phyloP scores from a whole-genome alignment of 2,113 vertebrate species.

The Isurus oxyrinchus region DNA sequence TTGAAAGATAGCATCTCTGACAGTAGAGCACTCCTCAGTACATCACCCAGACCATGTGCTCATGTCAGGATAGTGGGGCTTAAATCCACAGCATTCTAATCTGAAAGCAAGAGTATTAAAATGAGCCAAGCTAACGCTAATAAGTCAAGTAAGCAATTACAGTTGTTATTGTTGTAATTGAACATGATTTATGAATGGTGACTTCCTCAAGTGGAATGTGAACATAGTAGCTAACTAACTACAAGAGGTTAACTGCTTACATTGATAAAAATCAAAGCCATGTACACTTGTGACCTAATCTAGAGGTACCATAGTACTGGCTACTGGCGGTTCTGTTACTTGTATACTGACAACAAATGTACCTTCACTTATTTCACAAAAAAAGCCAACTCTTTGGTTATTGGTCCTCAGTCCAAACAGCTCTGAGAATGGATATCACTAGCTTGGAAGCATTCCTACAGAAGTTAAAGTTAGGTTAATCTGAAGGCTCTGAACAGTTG shows the following conservation, averaged over 20 bases:
- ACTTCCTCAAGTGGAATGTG: neutral
- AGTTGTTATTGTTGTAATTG: neutral
- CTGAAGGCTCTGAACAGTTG: neutral
- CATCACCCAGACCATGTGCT: neutral
- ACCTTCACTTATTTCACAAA: neutral
- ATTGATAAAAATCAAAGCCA: neutral
- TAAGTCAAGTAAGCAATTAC: neutral
- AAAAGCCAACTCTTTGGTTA: neutral
- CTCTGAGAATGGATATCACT: neutral
- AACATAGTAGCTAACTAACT: neutral
- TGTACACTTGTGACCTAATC: neutral
- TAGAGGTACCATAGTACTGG: neutral
- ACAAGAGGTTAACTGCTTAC: neutral
- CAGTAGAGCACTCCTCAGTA: neutral
- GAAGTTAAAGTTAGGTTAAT: neutral
- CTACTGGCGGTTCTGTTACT: neutral
- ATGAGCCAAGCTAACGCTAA: neutral
- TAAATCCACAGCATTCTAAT: neutral
- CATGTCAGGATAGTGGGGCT: neutral
- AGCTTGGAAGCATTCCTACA: neutral
- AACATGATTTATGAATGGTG: neutral
- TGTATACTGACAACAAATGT: neutral
- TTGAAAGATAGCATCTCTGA: neutral
- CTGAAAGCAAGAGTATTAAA: neutral
- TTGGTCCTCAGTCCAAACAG: neutral